Conservation (phyloP, 2,888 invertebrate genomes). For the Tinea semifulvella region DNA sequence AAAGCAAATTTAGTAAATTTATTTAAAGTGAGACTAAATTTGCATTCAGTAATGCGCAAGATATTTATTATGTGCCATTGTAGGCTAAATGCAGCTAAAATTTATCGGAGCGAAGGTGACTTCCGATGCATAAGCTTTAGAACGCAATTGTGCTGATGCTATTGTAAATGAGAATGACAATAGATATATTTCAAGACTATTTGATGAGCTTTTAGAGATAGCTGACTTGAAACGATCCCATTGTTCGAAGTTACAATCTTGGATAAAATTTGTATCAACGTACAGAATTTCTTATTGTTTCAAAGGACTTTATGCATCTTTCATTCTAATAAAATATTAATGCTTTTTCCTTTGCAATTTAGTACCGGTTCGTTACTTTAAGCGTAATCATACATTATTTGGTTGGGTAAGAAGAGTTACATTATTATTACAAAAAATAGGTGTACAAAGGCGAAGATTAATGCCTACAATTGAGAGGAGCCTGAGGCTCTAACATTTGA, state of each 20-base stretch:
- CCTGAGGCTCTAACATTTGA: too few relatives aligned
- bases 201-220: conserved; percentile 56
- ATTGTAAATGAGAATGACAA: conserved; percentile 24
- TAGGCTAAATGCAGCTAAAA: not conserved
- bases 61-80: conserved; percentile 1
- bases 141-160: not conserved
- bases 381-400: too few relatives aligned
- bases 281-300: conserved; percentile 8
- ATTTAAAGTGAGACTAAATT: not conserved
- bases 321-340: not conserved
- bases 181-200: conserved; percentile 44
- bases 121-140: not conserved
- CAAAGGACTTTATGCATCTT: not conserved
- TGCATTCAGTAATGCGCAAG: conserved; percentile 6
- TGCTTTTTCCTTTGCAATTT: too few relatives aligned
- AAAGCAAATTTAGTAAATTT: conserved; percentile 2
- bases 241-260: conserved; percentile 37
- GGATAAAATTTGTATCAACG: conserved; percentile 31
- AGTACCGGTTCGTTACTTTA: too few relatives aligned
- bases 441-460: too few relatives aligned
- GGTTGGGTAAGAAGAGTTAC: too few relatives aligned
- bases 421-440: too few relatives aligned
- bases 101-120: not conserved
- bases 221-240: conserved; percentile 49
- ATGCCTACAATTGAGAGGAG: too few relatives aligned